Evolutionary conservation across 2,888 invertebrate genomes (phyloP).

Genomic region (Cataglyphis altisquamis): DNA sequence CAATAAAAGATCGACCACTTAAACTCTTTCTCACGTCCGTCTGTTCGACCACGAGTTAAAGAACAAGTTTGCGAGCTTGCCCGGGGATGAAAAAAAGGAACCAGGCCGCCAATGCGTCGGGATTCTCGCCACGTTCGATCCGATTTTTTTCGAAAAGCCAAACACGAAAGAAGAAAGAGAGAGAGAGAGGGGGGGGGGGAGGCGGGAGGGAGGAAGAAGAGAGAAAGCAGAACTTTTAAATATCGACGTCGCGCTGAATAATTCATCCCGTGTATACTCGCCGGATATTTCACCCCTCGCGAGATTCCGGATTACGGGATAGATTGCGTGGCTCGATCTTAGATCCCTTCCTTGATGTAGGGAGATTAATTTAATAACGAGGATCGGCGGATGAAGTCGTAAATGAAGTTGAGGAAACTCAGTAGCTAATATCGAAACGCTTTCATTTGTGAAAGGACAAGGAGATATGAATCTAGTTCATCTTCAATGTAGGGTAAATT

Average conservation of each 20-base stretch:
- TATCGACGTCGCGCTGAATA: constrained; percentile 52
- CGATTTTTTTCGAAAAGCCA: constrained; percentile 63
- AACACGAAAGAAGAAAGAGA: constrained; percentile 58
- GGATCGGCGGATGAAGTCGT: constrained; percentile 43
- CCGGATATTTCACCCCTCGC: constrained; percentile 43
- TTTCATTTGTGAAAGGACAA: constrained; percentile 28
- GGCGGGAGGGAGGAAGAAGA: background rate
- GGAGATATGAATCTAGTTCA: constrained; percentile 16
- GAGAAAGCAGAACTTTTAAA: constrained; percentile 59
- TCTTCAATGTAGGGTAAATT: constrained; percentile 32
- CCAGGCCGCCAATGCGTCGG: constrained; percentile 20
- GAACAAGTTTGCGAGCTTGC: constrained; percentile 71
- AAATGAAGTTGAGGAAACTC: constrained; percentile 50
- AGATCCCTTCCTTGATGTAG: constrained; percentile 25
- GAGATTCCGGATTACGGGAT: constrained; percentile 48
- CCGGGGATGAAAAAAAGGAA: constrained; percentile 52
- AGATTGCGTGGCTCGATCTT: constrained; percentile 51
- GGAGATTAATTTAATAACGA: constrained; percentile 36
- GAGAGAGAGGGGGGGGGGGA: background rate
- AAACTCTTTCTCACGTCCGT: constrained; percentile 74
- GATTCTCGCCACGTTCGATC: constrained; percentile 67
- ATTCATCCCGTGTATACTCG: constrained; percentile 43
- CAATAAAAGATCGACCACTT: constrained; percentile 61
- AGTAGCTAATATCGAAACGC: constrained; percentile 38
- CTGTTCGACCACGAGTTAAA: constrained; percentile 69